phyloP scores from a whole-genome alignment of 64 coral and sea anemone species.

The Pachyseris speciosa region DNA sequence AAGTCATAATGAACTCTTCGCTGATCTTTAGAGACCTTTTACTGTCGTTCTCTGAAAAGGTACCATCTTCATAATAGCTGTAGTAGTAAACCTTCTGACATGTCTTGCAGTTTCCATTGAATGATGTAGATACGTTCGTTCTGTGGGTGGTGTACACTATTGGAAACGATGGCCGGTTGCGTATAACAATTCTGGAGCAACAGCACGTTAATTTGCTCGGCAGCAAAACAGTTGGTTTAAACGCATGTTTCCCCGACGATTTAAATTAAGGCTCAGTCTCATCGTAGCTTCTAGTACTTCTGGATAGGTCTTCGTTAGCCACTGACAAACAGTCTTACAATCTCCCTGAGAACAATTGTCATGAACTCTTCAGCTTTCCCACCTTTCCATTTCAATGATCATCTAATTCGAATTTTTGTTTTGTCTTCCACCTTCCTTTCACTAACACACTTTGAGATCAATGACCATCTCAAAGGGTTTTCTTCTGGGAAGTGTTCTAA shows the following conservation, averaged over 20 bases:
- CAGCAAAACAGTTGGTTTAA: slow-evolving; percentile 1
- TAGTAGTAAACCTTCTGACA: background rate
- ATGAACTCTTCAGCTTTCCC: background rate
- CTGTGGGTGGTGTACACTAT: background rate
- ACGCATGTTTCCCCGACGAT: no score
- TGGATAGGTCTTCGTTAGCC: background rate
- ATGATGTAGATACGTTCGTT: no score
- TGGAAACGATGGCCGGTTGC: slow-evolving; percentile 13
- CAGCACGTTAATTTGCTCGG: background rate
- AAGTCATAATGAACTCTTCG: background rate
- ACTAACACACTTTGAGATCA: background rate
- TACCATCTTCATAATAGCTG: slow-evolving; percentile 14
- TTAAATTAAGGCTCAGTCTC: no score
- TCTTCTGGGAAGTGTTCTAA: background rate
- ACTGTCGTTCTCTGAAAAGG: background rate
- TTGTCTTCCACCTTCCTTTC: background rate
- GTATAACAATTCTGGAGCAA: background rate
- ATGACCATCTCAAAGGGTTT: background rate
- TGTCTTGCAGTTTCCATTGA: no score
- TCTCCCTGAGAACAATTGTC: no score
- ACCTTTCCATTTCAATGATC: background rate
- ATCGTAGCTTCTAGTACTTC: slow-evolving; percentile 1
- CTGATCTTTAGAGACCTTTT: background rate
- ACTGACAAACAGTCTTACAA: no score
- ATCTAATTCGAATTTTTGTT: background rate